A percentile compares a stretch with the other conserved stretches of the same genome.
Evolutionary conservation across 2,888 invertebrate genomes (phyloP).

Genomic region (Idaea straminata): DNA sequence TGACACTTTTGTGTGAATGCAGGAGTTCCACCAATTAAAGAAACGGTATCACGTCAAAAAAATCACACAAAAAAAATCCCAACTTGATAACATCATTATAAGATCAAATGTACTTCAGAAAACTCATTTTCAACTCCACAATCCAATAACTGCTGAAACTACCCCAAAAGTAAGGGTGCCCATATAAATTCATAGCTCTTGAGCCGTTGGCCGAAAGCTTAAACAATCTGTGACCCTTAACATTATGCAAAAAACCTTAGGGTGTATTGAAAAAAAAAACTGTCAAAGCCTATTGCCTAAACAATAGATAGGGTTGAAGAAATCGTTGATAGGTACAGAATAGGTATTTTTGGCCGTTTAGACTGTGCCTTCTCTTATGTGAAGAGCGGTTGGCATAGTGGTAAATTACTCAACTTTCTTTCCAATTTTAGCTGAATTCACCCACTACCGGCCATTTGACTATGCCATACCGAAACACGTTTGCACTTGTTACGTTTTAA

Average conservation of each 20-base stretch:
- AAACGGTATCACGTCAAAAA: too few species aligned
- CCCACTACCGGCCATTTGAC: too few species aligned
- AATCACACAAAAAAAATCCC: background rate
- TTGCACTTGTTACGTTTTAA: too few species aligned
- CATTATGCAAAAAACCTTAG: conserved; percentile 44
- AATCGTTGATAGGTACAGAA: background rate
- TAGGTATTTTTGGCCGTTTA: background rate
- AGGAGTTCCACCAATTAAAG: too few species aligned
- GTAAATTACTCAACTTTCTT: too few species aligned
- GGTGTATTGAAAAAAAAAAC: conserved; percentile 36
- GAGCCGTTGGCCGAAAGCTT: conserved; percentile 37
- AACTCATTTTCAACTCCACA: conserved; percentile 1
- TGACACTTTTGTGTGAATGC: too few species aligned
- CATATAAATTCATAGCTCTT: conserved; percentile 46
- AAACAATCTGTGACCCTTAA: conserved; percentile 40
- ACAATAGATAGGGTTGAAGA: conserved; percentile 36
- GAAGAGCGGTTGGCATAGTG: too few species aligned
- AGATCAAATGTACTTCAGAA: background rate
- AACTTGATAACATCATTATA: background rate
- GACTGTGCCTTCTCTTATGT: background rate
- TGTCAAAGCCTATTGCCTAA: conserved; percentile 50
- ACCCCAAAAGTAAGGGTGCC: conserved; percentile 19
- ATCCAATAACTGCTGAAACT: conserved; percentile 18
- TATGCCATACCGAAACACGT: too few species aligned
- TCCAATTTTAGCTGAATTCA: too few species aligned